phyloP scores from a whole-genome alignment of 2,113 vertebrate species.

The Megalops atlanticus region DNA sequence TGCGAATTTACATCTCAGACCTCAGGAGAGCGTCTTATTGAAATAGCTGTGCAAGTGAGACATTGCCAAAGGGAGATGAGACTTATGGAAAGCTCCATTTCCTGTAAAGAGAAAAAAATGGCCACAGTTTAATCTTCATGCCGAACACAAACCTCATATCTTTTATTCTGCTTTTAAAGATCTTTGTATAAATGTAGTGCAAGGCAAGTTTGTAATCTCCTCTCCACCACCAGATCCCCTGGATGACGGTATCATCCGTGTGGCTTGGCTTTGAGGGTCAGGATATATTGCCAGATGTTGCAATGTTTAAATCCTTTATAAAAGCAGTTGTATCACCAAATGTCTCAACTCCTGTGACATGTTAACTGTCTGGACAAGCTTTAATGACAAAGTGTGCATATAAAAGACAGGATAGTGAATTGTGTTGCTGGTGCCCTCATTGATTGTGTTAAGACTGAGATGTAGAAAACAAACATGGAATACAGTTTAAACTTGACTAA shows the following conservation, averaged over 20 bases:
- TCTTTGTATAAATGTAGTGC: slow-evolving; percentile 68
- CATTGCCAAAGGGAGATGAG: slow-evolving; percentile 61
- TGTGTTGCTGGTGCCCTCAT: background rate
- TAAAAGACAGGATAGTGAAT: background rate
- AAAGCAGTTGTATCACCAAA: background rate
- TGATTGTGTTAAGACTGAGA: background rate
- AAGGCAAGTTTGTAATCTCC: slow-evolving; percentile 40
- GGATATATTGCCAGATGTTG: background rate
- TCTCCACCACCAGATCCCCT: background rate
- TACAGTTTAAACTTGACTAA: background rate
- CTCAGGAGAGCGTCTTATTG: slow-evolving; percentile 61
- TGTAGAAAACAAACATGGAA: background rate
- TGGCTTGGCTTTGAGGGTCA: background rate
- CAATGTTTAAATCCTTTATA: background rate
- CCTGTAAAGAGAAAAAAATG: slow-evolving; percentile 54
- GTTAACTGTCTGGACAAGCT: background rate
- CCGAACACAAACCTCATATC: slow-evolving; percentile 63
- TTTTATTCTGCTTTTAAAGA: slow-evolving; percentile 71
- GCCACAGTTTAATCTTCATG: slow-evolving; percentile 68
- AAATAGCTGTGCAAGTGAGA: slow-evolving; percentile 60
- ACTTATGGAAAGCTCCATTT: slow-evolving; percentile 46
- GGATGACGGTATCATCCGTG: background rate
- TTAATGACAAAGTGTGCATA: background rate
- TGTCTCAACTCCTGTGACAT: background rate
- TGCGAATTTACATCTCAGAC: slow-evolving; percentile 63